These are phyloP conservation scores for Clavelina lepadiformis DNA, from an alignment of 23 tunicate species.

Conservation along the genomic window DNA sequence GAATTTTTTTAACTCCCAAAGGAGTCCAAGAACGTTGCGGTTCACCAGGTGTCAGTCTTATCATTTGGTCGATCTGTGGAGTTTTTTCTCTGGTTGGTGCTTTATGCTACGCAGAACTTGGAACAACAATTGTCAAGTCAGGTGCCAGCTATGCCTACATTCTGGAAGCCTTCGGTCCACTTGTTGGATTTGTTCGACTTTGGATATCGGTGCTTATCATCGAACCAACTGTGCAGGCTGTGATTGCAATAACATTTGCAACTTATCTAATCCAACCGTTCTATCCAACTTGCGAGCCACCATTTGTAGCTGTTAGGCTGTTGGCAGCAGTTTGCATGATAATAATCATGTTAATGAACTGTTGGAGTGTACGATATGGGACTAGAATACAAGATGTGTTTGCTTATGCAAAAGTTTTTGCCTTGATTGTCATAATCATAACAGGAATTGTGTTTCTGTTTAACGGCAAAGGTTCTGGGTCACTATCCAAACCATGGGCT, in stretches of 20 bases:
- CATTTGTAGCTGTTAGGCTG: conserved; percentile 43
- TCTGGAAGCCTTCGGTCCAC: conserved; percentile 63
- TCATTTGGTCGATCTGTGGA: conserved; percentile 70
- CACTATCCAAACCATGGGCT: conserved; percentile 45
- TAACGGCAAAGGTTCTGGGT: conserved; percentile 32
- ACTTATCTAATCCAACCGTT: conserved; percentile 72
- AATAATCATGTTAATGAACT: conserved; percentile 55
- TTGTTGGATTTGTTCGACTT: conserved; percentile 64
- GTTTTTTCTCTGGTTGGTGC: conserved; percentile 75
- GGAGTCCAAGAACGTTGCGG: conserved; percentile 65
- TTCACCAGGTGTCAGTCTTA: conserved; percentile 54
- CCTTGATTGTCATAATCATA: conserved; percentile 55
- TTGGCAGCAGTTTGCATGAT: conserved; percentile 49
- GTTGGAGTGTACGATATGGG: conserved; percentile 71
- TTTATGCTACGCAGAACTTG: conserved; percentile 78
- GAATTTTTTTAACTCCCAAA: conserved; percentile 61
- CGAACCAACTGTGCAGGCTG: conserved; percentile 78
- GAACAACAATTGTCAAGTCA: conserved; percentile 80
- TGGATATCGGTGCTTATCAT: conserved; percentile 72
- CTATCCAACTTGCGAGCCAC: conserved; percentile 63
- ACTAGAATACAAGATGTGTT: conserved; percentile 66
- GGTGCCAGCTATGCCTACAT: conserved; percentile 90
- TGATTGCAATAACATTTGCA: conserved; percentile 69
- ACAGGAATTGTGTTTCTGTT: conserved; percentile 33
- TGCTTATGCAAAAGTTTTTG: conserved; percentile 76